Base-by-base conservation (phyloP, 2,113 vertebrate genomes). In the Festucalex cinctus region DNA sequence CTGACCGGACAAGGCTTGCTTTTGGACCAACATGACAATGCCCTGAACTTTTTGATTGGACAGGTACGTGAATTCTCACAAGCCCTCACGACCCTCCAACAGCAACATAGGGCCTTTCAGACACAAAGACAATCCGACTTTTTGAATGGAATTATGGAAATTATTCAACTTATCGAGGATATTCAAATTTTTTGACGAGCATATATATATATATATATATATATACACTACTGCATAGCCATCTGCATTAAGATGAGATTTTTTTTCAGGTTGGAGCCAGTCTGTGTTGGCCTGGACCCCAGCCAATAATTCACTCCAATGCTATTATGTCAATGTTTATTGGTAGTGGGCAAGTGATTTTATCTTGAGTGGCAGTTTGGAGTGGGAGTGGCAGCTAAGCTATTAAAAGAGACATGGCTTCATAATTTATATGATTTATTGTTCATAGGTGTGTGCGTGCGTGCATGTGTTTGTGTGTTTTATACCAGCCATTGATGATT, bases 321-420 rank as follows among this genome's bases (percentile, higher is more conserved):
- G 59, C 49, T 59, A 60, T 81, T 62, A 62, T 78, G 63, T 74
- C 73, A 61, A 7, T 61, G 54, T 73, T 69, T 71, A 62, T 74
- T 73, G 44, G 69, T 68, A 32, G 3, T 9, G 3, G 66, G 32
- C 67, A 67, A 35, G 63, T 62, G 79, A 82, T 77, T 5, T 72
- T 76, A 85, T 80, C 84, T 49, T 49, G 43, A 76, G 26, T 83
- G 83, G 76, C 72, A 62, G 32, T 68, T 74, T 75, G 44, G 65
- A 70, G 44, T 1, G 17, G 56, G 54, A 46, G 58, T 78, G 46
- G 32, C 78, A 80, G 65, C 59, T 60, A n/a, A 59, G 58, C 63
- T 56, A 73, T 78, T 69, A 53, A 67, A 63, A 48, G 28, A 73
- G 66, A 72, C 65, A 62, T 35, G 36, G 35, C 56, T 73, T 65